Conservation (phyloP, 2,888 invertebrate species). For the Coelogynopora nodosa region DNA sequence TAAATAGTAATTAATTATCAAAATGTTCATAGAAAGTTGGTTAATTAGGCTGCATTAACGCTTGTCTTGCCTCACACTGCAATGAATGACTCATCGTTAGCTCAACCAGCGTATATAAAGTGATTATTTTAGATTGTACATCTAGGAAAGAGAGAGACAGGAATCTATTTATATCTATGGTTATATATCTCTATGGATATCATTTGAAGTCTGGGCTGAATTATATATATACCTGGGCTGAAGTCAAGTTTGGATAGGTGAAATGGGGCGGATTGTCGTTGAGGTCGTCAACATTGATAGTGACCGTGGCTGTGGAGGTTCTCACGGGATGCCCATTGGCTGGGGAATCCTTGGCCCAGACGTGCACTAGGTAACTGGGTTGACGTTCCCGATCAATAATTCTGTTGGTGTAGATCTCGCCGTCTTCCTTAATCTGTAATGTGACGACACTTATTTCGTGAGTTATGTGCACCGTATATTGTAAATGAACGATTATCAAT, state of each 20-base stretch:
- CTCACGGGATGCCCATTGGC: not conserved
- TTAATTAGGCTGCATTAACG: no score
- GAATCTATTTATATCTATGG: not conserved
- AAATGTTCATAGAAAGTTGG: no score
- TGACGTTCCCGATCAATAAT: conserved; percentile 9
- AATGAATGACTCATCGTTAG: no score
- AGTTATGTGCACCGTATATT: no score
- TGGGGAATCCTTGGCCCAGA: not conserved
- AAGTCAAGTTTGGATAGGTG: conserved; percentile 9
- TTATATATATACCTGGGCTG: not conserved
- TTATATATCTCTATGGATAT: no score
- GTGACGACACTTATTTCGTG: no score
- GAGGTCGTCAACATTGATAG: not conserved
- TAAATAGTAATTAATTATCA: no score
- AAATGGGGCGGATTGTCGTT: conserved; percentile 13
- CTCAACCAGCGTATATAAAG: no score
- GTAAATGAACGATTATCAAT: no score
- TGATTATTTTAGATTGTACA: no score
- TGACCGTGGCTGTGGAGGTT: not conserved
- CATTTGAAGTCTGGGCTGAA: no score
- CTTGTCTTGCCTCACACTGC: no score
- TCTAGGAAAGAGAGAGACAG: not conserved
- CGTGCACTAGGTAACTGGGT: not conserved
- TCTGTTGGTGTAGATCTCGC: not conserved
- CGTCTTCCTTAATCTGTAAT: not conserved